Conservation (phyloP, 2,797 vertebrate species). For the Caiman crocodilus region DNA sequence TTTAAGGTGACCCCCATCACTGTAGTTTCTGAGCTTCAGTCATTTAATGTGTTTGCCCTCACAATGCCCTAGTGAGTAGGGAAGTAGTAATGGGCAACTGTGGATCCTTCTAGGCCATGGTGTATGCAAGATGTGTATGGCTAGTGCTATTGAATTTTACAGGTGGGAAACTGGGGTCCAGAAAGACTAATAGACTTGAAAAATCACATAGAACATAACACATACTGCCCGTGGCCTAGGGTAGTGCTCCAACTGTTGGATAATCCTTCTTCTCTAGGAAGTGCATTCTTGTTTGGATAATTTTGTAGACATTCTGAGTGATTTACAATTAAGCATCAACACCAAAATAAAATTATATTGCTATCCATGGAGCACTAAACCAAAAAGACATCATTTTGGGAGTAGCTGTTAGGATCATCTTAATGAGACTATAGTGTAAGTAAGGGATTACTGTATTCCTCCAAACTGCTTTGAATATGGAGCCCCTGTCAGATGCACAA, state of each 20-base stretch:
- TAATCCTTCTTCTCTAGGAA: not conserved
- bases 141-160: too few relatives aligned
- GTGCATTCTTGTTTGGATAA: not conserved
- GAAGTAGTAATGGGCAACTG: not conserved
- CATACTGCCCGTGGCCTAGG: too few relatives aligned
- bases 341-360: not conserved
- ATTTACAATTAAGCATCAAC: not conserved
- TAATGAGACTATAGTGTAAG: conserved; percentile 27
- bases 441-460: conserved; percentile 53
- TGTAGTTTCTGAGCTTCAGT: not conserved
- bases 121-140: too few relatives aligned
- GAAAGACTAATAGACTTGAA: too few relatives aligned
- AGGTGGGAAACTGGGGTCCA: too few relatives aligned
- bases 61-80: not conserved
- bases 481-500: not conserved
- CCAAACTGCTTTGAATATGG: not conserved
- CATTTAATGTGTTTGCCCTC: not conserved
- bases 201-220: too few relatives aligned
- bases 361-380: too few relatives aligned
- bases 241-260: not conserved
- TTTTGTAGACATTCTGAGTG: not conserved
- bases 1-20: not conserved
- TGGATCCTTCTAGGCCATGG: too few relatives aligned
- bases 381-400: not conserved
- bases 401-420: conserved; percentile 42